Percentiles rank a stretch among this genome's conserved stretches.
phyloP scores from a whole-genome alignment of 2,113 vertebrate species.

The Electrona antarctica region DNA sequence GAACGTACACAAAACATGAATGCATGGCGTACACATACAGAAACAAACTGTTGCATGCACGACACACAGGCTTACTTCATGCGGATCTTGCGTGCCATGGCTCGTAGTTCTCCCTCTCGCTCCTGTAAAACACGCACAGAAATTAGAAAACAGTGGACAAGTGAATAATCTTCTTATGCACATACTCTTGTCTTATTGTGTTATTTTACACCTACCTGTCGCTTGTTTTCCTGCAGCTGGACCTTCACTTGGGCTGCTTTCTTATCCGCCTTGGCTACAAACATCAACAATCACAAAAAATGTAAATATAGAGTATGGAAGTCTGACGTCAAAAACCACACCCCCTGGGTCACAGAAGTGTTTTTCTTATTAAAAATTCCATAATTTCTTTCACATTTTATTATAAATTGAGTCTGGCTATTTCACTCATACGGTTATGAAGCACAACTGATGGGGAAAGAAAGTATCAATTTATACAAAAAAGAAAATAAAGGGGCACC shows the following conservation, averaged over 20 bases:
- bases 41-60: conserved; percentile 1
- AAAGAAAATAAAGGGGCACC: too few relatives aligned
- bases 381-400: too few relatives aligned
- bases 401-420: too few relatives aligned
- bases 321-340: too few relatives aligned
- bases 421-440: too few relatives aligned
- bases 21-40: conserved; percentile 4
- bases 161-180: neutral
- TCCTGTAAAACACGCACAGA: conserved; percentile 78
- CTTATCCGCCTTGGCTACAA: conserved; percentile 92
- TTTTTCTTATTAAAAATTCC: too few relatives aligned
- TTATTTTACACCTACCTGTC: conserved; percentile 79
- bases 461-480: too few relatives aligned
- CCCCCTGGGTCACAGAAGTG: too few relatives aligned
- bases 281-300: too few relatives aligned
- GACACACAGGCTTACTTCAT: conserved; percentile 86
- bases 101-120: conserved; percentile 90
- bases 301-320: too few relatives aligned
- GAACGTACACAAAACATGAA: conserved; percentile 30
- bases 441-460: too few relatives aligned
- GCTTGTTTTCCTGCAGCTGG: conserved; percentile 90
- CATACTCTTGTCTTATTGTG: neutral
- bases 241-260: conserved; percentile 92
- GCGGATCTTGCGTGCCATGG: conserved; percentile 95
- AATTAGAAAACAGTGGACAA: neutral